Base-by-base conservation (phyloP, 2,888 invertebrate species). In the Nesidiocoris tenuis region DNA sequence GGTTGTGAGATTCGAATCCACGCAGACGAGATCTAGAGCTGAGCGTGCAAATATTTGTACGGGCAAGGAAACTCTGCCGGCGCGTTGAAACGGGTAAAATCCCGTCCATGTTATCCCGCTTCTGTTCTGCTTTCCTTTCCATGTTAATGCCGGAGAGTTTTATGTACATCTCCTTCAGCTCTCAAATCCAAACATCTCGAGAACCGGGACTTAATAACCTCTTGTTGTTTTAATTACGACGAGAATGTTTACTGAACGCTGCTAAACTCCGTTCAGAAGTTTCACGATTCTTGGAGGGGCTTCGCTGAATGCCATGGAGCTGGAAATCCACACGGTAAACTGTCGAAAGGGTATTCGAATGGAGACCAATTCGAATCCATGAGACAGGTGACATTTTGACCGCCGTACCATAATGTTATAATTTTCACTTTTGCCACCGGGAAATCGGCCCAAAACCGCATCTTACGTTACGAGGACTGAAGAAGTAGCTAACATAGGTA, bases 81-180 rank as follows among this genome's bases (percentile, higher is more conserved):
- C 39, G 12, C 39, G 39, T 39, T 39, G 39, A 39, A 39, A 39
- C 5, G 39, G 39, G n/a, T n/a, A 39, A 39, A 39, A 39, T 39
- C 39, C 39, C 39, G 39, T 3, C 39, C 39, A 39, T 39, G 39
- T 39, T 39, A 39, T 39, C 39, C 39, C 39, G 39, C 39, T 39
- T 39, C 39, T 39, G 39, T 39, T 39, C 39, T 39, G 39, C 39
- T 39, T 39, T 39, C 39, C 39, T 39, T 39, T 39, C 39, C 39
- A 39, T 39, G 39, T 39, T 39, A 39, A 39, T 39, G 12, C 39
- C 39, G 39, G 12, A 12, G 59, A 70, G 70, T 70, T 70, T 70
- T 70, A 70, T 59, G 70, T 70, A 70, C 70, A 59, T 59, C 70
- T 70, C 70, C 70, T 70, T 70, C 25, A 70, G 25, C 70, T 23